These are phyloP conservation scores for Lordiphosa fenestrarum DNA, from an alignment of 2,888 invertebrate species.

Conservation along the genomic window DNA sequence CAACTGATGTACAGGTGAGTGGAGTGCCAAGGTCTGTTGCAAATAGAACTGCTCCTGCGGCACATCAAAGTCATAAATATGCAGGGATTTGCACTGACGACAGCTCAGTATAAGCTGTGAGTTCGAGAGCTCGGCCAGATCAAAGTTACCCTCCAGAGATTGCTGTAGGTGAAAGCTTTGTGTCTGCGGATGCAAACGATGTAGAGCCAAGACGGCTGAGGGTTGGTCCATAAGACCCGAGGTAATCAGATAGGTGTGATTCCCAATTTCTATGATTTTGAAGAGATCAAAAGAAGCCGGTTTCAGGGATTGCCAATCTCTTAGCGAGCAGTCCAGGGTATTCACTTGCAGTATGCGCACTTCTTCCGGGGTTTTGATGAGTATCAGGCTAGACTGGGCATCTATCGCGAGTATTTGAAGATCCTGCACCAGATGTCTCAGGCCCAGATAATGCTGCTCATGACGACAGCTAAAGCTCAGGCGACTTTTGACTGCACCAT, in stretches of 20 bases:
- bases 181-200: conserved; percentile 26
- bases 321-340: conserved; percentile 43
- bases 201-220: conserved; percentile 40
- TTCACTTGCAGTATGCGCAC: conserved; percentile 69
- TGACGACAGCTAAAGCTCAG: conserved; percentile 57
- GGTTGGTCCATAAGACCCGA: too few relatives aligned
- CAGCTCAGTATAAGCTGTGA: conserved; percentile 73
- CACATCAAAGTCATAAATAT: conserved; percentile 44
- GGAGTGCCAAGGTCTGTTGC: conserved; percentile 66
- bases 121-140: conserved; percentile 61
- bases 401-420: conserved; percentile 18
- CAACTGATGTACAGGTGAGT: conserved; percentile 57
- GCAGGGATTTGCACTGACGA: conserved; percentile 63
- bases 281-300: conserved; percentile 62
- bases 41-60: conserved; percentile 42
- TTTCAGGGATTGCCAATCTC: conserved; percentile 71
- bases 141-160: conserved; percentile 73
- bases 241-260: background rate
- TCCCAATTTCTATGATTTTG: conserved; percentile 35
- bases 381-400: conserved; percentile 33
- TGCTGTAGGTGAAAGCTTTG: conserved; percentile 66
- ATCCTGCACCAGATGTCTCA: conserved; percentile 61
- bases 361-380: conserved; percentile 68
- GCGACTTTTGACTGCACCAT: conserved; percentile 54
- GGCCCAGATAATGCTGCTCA: conserved; percentile 52